These are phyloP conservation scores for Sarcophaga rosellei DNA, from an alignment of 2,888 invertebrate genomes.

Conservation along the genomic window DNA sequence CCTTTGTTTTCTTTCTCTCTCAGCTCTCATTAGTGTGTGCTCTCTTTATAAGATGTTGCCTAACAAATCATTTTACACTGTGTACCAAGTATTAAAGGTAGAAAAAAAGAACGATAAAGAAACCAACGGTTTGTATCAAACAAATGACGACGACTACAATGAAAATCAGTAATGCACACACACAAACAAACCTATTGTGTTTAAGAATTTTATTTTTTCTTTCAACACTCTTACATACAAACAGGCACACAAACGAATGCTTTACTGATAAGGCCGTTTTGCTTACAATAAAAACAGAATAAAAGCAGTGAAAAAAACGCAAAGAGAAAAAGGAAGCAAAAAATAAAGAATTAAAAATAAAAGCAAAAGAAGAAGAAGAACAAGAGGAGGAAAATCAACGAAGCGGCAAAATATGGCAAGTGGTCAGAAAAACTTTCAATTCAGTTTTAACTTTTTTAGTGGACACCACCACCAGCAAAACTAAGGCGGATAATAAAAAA, in stretches of 20 bases:
- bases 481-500: slow-evolving; percentile 51
- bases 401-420: slow-evolving; percentile 67
- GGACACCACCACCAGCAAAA: slow-evolving; percentile 64
- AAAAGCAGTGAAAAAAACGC: slow-evolving; percentile 33
- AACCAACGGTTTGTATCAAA: neutral
- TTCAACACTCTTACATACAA: neutral
- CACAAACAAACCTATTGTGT: neutral
- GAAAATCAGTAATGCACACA: neutral
- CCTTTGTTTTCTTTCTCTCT: neutral
- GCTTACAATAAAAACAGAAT: slow-evolving; percentile 32
- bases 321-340: slow-evolving; percentile 48
- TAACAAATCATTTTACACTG: neutral
- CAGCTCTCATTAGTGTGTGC: slow-evolving; percentile 11
- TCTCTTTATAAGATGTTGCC: neutral
- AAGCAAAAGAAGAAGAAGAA: slow-evolving; percentile 36
- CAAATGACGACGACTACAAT: neutral
- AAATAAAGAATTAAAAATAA: slow-evolving; percentile 40
- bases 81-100: neutral
- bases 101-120: neutral
- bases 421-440: slow-evolving; percentile 68
- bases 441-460: slow-evolving; percentile 66
- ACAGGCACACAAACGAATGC: neutral
- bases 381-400: slow-evolving; percentile 53
- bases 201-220: neutral
- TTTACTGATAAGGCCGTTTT: neutral